phyloP scores from a whole-genome alignment of 2,888 invertebrate genomes.

The Lingula anatina region DNA sequence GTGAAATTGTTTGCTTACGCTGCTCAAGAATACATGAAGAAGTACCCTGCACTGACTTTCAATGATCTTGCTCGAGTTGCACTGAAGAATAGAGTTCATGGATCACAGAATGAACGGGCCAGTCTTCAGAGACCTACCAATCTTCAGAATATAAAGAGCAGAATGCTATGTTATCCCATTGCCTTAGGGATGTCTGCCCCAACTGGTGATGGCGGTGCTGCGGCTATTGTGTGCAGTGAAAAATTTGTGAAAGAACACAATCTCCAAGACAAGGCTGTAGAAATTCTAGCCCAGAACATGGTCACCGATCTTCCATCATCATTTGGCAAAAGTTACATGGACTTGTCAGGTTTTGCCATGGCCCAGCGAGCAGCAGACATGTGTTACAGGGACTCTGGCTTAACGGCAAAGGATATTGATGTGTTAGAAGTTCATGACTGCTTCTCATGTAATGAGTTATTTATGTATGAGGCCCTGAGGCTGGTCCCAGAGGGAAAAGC shows the following conservation, averaged over 20 bases:
- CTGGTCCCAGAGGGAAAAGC: constrained; percentile 28
- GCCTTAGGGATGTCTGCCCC: constrained; percentile 37
- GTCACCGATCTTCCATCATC: constrained; percentile 13
- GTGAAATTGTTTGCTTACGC: constrained; percentile 45
- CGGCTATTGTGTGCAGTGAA: constrained; percentile 12
- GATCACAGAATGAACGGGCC: constrained; percentile 36
- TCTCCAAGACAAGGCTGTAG: constrained; percentile 6
- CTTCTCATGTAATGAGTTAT: constrained; percentile 17
- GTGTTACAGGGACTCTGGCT: constrained; percentile 7
- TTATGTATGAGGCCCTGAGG: constrained; percentile 19
- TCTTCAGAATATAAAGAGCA: constrained; percentile 19
- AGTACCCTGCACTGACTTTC: constrained; percentile 23
- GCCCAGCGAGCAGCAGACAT: constrained; percentile 9
- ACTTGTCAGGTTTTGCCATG: constrained; percentile 10
- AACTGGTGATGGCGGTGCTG: constrained; percentile 15
- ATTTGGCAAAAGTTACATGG: constrained; percentile 8
- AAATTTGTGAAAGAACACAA: constrained; percentile 6
- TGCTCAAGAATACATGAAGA: constrained; percentile 35
- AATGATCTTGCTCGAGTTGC: constrained; percentile 34
- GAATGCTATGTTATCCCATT: constrained; percentile 37
- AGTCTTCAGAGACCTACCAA: constrained; percentile 24
- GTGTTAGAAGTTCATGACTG: constrained; percentile 28
- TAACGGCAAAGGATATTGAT: constrained; percentile 21
- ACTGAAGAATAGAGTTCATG: constrained; percentile 38
- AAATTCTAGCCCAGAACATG: constrained; percentile 13